Conservation (phyloP, 2,113 vertebrate species). For the Cyanoliseus patagonus region DNA sequence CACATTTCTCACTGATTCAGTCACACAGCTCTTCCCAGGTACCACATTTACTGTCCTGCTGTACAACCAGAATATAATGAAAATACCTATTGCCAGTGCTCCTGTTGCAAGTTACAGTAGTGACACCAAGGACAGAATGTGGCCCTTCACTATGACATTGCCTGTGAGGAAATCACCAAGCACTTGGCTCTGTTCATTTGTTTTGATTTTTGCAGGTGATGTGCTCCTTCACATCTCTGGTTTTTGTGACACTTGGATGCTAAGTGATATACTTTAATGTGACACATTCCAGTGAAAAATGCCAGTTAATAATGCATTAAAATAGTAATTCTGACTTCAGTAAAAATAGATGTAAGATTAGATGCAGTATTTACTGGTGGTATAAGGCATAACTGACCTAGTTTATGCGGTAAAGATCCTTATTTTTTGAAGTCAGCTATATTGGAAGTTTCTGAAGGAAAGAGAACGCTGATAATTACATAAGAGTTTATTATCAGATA, state of each 20-base stretch:
- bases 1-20: background rate
- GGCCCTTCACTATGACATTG: background rate
- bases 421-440: background rate
- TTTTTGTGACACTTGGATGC: background rate
- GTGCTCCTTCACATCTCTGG: background rate
- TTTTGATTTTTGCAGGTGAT: background rate
- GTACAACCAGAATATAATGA: background rate
- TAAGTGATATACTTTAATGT: background rate
- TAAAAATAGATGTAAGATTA: slow-evolving; percentile 4
- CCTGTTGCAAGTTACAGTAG: background rate
- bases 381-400: background rate
- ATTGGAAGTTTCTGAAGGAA: background rate
- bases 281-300: background rate
- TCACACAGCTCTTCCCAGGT: background rate
- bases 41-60: background rate
- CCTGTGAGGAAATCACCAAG: background rate
- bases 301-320: background rate
- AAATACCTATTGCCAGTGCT: background rate
- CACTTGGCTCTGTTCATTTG: background rate
- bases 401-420: background rate
- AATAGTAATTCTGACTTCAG: background rate
- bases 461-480: background rate
- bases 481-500: background rate
- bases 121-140: background rate
- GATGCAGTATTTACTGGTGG: background rate